phyloP scores from a whole-genome alignment of 2,888 invertebrate species.

The Cremastinae sp. region DNA sequence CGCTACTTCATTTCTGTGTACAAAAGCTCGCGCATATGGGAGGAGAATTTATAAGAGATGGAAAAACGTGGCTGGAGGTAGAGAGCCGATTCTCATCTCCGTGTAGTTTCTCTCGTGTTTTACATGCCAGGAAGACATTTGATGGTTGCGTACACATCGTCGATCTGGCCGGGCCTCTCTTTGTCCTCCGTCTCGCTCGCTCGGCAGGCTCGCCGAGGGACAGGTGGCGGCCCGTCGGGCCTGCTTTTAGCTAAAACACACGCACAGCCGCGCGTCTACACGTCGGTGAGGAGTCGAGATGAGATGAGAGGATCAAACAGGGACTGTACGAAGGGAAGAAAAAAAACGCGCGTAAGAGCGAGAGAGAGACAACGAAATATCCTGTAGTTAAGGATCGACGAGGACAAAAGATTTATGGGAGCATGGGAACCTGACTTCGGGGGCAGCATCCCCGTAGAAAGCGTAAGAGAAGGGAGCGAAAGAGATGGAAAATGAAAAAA shows the following conservation, averaged over 20 bases:
- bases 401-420: conserved; percentile 67
- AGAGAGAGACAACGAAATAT: conserved; percentile 56
- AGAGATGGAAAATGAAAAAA: too few relatives aligned
- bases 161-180: conserved; percentile 48
- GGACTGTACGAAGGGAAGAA: conserved; percentile 50
- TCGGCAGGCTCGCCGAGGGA: conserved; percentile 69
- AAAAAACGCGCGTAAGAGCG: conserved; percentile 48
- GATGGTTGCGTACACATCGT: conserved; percentile 56
- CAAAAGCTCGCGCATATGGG: background rate
- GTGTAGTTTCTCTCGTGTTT: conserved; percentile 69
- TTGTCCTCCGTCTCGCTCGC: conserved; percentile 52
- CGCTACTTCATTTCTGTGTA: background rate
- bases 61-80: conserved; percentile 63
- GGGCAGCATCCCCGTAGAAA: conserved; percentile 79
- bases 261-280: background rate
- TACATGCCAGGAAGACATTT: conserved; percentile 77
- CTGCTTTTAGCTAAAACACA: conserved; percentile 47
- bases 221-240: conserved; percentile 76
- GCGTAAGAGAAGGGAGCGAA: conserved; percentile 63
- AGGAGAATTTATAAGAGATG: conserved; percentile 4
- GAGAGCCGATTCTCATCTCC: conserved; percentile 58
- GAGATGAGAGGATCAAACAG: conserved; percentile 44
- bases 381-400: conserved; percentile 38
- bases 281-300: conserved; percentile 13
- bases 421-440: conserved; percentile 80